Base-by-base conservation (phyloP, 2,888 invertebrate species). In the Hydriomena furcata region DNA sequence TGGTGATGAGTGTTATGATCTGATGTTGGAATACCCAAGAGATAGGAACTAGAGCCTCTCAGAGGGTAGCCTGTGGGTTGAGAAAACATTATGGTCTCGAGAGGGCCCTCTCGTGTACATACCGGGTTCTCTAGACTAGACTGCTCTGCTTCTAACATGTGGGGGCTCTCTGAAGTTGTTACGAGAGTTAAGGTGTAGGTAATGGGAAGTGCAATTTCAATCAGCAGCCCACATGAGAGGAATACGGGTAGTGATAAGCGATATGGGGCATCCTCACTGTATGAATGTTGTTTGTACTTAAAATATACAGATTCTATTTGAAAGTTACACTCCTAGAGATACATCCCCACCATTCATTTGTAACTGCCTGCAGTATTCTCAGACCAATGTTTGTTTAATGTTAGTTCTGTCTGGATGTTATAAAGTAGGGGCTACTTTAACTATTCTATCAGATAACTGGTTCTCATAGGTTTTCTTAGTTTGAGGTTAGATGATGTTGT, bases 51-150 rank as follows among this genome's bases (percentile, higher is more conserved):
- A 49, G 48, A 58, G 80, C 66, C 82, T 79, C 71, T 84, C 73
- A 62, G 80, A 82, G 84, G 69, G 75, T 77, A 82, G 76, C 66
- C 58, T 52, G 62, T 68, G 66, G 68, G 66, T 73, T 77, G 89
- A 85, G 90, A 85, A 83, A 68, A 65, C 76, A 68, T 77, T 87
- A 83, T 87, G 86, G 61, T 73, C 76, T 75, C 69, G 79, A 83
- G 71, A 71, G 31, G 36, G 10, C 46, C 7, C 61, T 72, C 76
- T 88, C 76, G 76, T 81, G 74, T 68, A 65, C 84, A 83, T 88
- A 83, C 65, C 59, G 76, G 68, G 73, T 87, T 87, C 89, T 89
- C 87, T 82, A 81, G 83, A 85, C 85, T 84, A 82, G 74, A 73
- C 72, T 38, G 38, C 46, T 47, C 52, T 55, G 72, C 76, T 80